Evolutionary conservation across 2,113 vertebrate species (phyloP).

Genomic region (Phyllopteryx taeniolatus): DNA sequence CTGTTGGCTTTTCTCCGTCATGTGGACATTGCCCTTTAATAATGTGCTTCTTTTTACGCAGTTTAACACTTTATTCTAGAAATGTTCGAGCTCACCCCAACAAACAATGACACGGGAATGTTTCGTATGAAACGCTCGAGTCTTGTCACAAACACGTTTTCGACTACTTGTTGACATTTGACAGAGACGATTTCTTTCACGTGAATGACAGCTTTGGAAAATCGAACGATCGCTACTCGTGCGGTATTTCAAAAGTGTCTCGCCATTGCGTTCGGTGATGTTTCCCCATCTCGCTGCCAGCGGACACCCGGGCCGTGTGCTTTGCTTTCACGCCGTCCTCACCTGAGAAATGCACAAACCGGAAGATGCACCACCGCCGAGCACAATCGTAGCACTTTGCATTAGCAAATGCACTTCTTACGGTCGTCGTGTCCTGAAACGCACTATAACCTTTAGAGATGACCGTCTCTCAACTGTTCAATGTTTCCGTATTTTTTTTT

Average conservation of each 20-base stretch:
- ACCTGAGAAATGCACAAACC: conserved; percentile 58
- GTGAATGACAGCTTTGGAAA: conserved; percentile 48
- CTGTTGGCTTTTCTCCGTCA: conserved; percentile 32
- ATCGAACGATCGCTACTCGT: conserved; percentile 11
- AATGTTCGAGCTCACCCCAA: conserved; percentile 31
- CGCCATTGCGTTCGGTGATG: not conserved
- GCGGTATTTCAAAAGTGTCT: conserved; percentile 23
- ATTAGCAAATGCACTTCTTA: not conserved
- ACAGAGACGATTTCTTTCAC: conserved; percentile 48
- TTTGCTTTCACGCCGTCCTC: conserved; percentile 39
- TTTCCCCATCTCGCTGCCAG: conserved; percentile 56
- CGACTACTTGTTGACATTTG: conserved; percentile 45
- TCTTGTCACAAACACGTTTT: conserved; percentile 49
- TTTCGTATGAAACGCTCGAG: conserved; percentile 33
- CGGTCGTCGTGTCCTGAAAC: conserved; percentile 42
- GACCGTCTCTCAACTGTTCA: not conserved
- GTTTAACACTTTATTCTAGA: not conserved
- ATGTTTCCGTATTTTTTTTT: not conserved
- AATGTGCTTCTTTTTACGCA: conserved; percentile 25
- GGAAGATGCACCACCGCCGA: not conserved
- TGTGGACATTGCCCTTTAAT: conserved; percentile 37
- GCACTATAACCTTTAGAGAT: not conserved
- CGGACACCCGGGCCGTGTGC: conserved; percentile 60
- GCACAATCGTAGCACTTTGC: not conserved
- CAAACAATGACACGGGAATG: conserved; percentile 47